Conservation (phyloP, 2,888 invertebrate genomes). For the Drosophila trichaetosa region DNA sequence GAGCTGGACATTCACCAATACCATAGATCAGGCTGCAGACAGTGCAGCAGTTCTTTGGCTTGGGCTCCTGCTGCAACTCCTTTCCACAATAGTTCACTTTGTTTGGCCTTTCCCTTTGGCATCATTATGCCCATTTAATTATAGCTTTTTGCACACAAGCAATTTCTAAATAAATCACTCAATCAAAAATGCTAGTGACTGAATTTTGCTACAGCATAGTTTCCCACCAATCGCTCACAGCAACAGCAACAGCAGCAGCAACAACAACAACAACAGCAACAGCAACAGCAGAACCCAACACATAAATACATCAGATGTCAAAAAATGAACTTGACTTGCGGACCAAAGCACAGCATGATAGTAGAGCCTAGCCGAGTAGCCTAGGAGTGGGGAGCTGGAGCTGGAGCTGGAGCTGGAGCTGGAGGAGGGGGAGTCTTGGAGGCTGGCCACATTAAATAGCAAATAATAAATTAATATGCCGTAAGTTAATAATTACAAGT, state of each 20-base stretch:
- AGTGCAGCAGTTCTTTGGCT: constrained; percentile 4
- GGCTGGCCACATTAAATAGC: constrained; percentile 78
- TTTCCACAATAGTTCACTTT: constrained; percentile 44
- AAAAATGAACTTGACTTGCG: constrained; percentile 74
- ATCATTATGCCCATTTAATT: constrained; percentile 79
- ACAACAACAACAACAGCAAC: constrained; percentile 5
- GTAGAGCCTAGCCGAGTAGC: constrained; percentile 15
- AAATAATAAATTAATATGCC: constrained; percentile 80
- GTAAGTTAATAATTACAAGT: constrained; percentile 79
- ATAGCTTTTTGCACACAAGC: constrained; percentile 74
- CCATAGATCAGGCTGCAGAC: not conserved
- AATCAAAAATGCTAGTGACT: constrained; percentile 73
- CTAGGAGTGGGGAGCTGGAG: not conserved
- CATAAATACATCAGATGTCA: constrained; percentile 81
- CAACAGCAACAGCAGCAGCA: constrained; percentile 35
- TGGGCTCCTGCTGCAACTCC: constrained; percentile 28
- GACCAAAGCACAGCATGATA: constrained; percentile 51
- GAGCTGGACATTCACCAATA: constrained; percentile 22
- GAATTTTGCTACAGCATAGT: constrained; percentile 67
- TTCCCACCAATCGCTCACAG: constrained; percentile 80
- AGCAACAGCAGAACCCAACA: constrained; percentile 37
- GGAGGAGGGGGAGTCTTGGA: constrained; percentile 38
- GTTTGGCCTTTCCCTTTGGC: constrained; percentile 71
- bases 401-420: not conserved
- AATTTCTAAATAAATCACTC: constrained; percentile 80